A percentile compares a stretch with the other conserved stretches of the same genome.
phyloP scores from a whole-genome alignment of 2,888 invertebrate genomes.

The Perdita meconis region DNA sequence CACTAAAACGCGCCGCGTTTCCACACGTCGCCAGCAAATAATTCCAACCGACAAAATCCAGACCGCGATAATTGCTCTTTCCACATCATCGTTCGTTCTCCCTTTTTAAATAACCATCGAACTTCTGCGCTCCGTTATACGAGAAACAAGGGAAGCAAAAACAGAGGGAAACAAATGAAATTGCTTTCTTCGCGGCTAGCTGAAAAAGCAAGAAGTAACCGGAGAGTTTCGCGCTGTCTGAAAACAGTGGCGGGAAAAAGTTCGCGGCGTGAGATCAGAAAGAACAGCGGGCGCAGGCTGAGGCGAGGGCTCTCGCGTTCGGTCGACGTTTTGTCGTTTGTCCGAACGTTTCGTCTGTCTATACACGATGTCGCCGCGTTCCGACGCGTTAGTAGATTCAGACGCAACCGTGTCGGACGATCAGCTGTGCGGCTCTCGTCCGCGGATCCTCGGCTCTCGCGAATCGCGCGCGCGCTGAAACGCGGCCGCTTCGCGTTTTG shows the following conservation, averaged over 20 bases:
- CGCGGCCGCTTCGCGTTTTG: conserved; percentile 22
- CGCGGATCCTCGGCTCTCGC: conserved; percentile 6
- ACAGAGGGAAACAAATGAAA: conserved; percentile 20
- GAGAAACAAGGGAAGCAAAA: background rate
- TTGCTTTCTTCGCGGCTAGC: conserved; percentile 13
- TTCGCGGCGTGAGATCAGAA: background rate
- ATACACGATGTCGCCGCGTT: background rate
- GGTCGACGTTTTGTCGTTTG: too few species aligned
- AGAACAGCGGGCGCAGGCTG: conserved; percentile 12
- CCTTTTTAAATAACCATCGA: conserved; percentile 3
- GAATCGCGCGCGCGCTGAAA: conserved; percentile 27
- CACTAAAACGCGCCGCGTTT: background rate
- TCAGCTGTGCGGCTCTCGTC: conserved; percentile 46
- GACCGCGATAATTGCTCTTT: conserved; percentile 15
- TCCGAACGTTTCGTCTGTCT: conserved; percentile 12
- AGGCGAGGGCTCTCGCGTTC: too few species aligned
- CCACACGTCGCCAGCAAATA: background rate
- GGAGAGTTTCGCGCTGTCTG: conserved; percentile 10
- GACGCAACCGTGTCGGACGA: conserved; percentile 45
- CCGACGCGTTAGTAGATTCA: conserved; percentile 27
- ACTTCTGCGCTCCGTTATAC: background rate
- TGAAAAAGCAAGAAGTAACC: conserved; percentile 12
- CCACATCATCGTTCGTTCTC: background rate
- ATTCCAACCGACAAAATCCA: conserved; percentile 2
- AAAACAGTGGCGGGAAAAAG: conserved; percentile 5